Evolutionary conservation across 2,888 invertebrate genomes (phyloP), one percentile per base, ranked within the genome.

Genomic region (Volucella bombylans): DNA sequence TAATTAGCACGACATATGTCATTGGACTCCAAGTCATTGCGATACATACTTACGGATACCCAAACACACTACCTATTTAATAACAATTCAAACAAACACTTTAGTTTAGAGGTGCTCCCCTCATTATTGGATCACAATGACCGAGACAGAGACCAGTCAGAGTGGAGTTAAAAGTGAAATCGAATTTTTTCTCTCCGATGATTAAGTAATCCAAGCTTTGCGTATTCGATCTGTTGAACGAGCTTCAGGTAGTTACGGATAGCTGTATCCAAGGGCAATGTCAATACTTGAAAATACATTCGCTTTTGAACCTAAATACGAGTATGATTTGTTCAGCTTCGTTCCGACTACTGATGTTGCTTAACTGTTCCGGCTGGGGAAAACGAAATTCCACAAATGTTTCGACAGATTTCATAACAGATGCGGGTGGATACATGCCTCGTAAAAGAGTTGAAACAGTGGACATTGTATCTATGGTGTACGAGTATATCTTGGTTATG

Each of bases 261-360:
- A 72, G 76, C 38, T 59, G 15, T 23, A 39, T 67, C 57, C 85
- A 85, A 85, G 85, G 85, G 74, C 85, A 85, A 81, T 83, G 83
- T 80, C 83, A 83, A 62, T 65, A 80, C 14, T 76, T 31, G 18
- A 71, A 65, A 71, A 62, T 64, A 43, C 65, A 38, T 77, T 55
- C 39, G 45, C 68, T 11, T 43, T 69, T 81, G 76, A 81, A 76
- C 57, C 55, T 38, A 43, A 31, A 72, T 4, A n/a, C n/a, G n/a
- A n/a, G n/a, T n/a, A 52, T 61, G 59, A 8, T 67, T 74, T 68
- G 52, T 45, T 38, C 0, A 31, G 54, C 39, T 61, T 45, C n/a
- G 39, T 55, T 52, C 45, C 12, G 47, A 68, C 47, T 23, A 12
- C 18, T 23, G 18, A 38, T 15, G 15, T 55, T 43, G 15, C 14